Percentiles rank a stretch among this genome's conserved stretches.
Evolutionary conservation across 2,113 vertebrate genomes (phyloP).

Genomic region (Colossoma macropomum): DNA sequence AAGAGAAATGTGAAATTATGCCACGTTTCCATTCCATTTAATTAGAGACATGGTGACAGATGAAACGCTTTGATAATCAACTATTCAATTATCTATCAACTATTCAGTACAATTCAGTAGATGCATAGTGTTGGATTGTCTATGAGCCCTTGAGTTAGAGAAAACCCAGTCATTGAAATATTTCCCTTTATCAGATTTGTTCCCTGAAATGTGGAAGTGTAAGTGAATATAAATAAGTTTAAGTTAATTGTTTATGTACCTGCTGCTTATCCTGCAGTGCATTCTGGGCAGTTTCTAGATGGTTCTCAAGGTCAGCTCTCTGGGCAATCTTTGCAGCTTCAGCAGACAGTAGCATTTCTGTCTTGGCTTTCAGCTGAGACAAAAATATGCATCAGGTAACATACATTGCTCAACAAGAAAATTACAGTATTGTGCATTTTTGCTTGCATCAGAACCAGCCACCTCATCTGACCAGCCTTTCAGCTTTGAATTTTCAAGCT

Average conservation of each 20-base stretch:
- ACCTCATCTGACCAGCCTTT: not conserved
- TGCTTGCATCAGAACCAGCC: not conserved
- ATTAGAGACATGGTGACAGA: too few relatives aligned
- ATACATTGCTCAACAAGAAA: not conserved
- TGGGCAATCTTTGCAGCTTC: conserved; percentile 94
- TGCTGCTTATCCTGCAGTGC: conserved; percentile 97
- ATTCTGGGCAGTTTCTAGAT: conserved; percentile 92
- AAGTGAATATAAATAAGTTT: not conserved
- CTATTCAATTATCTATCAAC: too few relatives aligned
- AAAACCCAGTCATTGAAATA: not conserved
- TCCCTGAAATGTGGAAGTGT: not conserved
- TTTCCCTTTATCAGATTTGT: too few relatives aligned
- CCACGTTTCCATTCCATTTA: too few relatives aligned
- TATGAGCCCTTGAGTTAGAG: not conserved
- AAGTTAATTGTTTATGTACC: conserved; percentile 65
- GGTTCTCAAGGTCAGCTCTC: conserved; percentile 94
- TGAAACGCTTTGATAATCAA: too few relatives aligned
- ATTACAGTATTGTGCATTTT: not conserved
- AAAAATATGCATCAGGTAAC: too few relatives aligned
- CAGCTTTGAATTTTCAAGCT: not conserved
- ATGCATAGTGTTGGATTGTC: not conserved
- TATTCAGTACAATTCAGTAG: not conserved
- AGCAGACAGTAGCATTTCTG: conserved; percentile 91
- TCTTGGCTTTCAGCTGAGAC: conserved; percentile 93
- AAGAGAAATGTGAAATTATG: too few relatives aligned